phyloP scores from a whole-genome alignment of 2,888 invertebrate genomes.

The Mamestra brassicae region DNA sequence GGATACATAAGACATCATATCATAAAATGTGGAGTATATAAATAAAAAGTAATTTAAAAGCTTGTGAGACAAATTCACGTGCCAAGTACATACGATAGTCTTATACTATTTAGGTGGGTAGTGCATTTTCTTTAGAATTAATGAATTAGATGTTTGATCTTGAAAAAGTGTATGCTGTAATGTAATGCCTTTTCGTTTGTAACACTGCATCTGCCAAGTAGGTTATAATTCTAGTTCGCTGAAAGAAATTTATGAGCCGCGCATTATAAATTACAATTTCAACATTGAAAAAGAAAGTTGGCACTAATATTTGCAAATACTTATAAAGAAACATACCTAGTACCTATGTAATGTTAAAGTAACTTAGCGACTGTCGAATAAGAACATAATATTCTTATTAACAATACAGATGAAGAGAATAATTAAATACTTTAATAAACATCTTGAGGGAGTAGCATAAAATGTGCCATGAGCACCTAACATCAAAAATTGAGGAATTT shows the following conservation, averaged over 20 bases:
- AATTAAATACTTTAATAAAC: not conserved
- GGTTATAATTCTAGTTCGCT: conserved; percentile 76
- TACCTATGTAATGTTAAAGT: not conserved
- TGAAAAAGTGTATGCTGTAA: conserved; percentile 62
- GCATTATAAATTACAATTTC: conserved; percentile 63
- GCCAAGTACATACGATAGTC: conserved; percentile 49
- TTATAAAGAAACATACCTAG: not conserved
- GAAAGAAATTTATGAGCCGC: conserved; percentile 72
- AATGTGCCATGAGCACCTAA: not conserved
- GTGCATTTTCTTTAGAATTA: conserved; percentile 39
- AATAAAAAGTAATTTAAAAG: conserved; percentile 51
- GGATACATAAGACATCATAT: conserved; percentile 37
- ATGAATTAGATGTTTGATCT: conserved; percentile 69
- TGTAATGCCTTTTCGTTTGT: conserved; percentile 51
- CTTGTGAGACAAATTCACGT: conserved; percentile 42
- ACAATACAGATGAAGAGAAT: not conserved
- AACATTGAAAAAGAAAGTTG: conserved; percentile 35
- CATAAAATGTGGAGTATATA: conserved; percentile 42
- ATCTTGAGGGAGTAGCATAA: no score
- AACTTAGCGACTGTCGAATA: not conserved
- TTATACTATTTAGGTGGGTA: conserved; percentile 23
- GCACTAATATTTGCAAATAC: conserved; percentile 19
- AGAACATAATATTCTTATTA: not conserved
- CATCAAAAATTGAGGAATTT: no score
- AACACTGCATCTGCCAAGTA: conserved; percentile 74